Base-by-base conservation (phyloP, 2,888 invertebrate genomes). In the Ichneumon xanthorius region DNA sequence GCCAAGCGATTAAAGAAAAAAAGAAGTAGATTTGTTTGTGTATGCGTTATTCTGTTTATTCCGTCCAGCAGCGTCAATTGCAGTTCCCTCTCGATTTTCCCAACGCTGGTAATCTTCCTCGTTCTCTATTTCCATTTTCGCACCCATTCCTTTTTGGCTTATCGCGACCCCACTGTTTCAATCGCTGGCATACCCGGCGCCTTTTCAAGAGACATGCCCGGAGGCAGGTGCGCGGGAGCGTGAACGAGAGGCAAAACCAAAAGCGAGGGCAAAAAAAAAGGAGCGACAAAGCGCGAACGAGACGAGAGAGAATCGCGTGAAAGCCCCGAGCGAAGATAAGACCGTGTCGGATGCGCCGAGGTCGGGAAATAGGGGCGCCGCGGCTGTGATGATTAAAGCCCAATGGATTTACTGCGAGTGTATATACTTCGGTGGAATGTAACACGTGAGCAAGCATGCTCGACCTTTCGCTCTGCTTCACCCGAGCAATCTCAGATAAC, bases 321-420 rank as follows among this genome's bases (percentile, higher is more conserved):
- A 77, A 67, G 58, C 58, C 22, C 26, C 67, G 55, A 58, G 55
- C 9, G 30, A 50, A 68, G 67, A 68, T 77, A 68, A 77, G 55
- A 45, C 40, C 26, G 6, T 9, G 53, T 37, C 33, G 77, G 53
- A 26, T 53, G 22, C 14, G 37, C 33, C 26, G 40, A 16, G 67
- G 22, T n/a, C 11, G 50, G 53, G 16, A 77, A 68, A 55, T 40
- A 68, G 55, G 55, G 37, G 55, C 26, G 77, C 55, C 67, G 22
- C 55, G 26, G 50, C 22, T 26, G 58, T 26, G 53, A 67, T 77
- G 77, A 77, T 77, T 77, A 77, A 75, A 30, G 53, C 55, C 67
- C 55, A 11, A 37, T 33, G 77, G 53, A 55, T 68, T 77, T 50
- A 67, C 37, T 16, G 33, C 30, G 53, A 50, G 7, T 33, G 30